A percentile compares a stretch with the other conserved stretches of the same genome.
Conservation (phyloP, 2,888 invertebrate species). For the Magallana nippona region DNA sequence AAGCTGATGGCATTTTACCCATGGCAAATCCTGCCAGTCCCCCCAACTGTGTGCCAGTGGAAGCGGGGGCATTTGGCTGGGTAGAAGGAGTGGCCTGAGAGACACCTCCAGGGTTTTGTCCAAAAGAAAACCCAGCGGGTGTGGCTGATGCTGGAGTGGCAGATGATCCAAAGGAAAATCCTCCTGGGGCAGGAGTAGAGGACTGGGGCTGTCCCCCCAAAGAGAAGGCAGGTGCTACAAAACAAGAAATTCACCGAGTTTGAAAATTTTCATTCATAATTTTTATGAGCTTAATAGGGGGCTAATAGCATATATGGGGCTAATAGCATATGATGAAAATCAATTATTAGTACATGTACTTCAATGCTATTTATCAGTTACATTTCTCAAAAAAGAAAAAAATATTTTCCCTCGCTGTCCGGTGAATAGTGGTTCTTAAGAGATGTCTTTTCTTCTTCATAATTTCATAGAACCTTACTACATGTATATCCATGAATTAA, state of each 20-base stretch:
- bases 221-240: not conserved
- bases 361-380: too few species aligned
- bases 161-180: conserved; percentile 27
- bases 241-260: too few species aligned
- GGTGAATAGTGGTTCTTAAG: too few species aligned
- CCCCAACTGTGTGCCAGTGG: conserved; percentile 54
- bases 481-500: too few species aligned
- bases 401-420: too few species aligned
- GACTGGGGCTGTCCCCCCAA: not conserved
- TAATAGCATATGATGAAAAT: too few species aligned
- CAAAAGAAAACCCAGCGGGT: conserved; percentile 35
- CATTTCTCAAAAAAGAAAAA: too few species aligned
- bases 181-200: conserved; percentile 1
- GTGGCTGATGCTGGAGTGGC: not conserved
- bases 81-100: conserved; percentile 47
- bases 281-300: too few species aligned
- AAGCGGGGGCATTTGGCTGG: conserved; percentile 46
- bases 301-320: too few species aligned
- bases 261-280: not conserved
- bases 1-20: conserved; percentile 50
- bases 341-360: too few species aligned
- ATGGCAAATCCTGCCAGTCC: conserved; percentile 40
- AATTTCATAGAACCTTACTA: too few species aligned
- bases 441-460: too few species aligned
- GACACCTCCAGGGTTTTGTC: conserved; percentile 63